A percentile compares a stretch with the other conserved stretches of the same genome.
Conservation (phyloP, 1,140 invertebrate species). For the Trachelipus rathkii region DNA sequence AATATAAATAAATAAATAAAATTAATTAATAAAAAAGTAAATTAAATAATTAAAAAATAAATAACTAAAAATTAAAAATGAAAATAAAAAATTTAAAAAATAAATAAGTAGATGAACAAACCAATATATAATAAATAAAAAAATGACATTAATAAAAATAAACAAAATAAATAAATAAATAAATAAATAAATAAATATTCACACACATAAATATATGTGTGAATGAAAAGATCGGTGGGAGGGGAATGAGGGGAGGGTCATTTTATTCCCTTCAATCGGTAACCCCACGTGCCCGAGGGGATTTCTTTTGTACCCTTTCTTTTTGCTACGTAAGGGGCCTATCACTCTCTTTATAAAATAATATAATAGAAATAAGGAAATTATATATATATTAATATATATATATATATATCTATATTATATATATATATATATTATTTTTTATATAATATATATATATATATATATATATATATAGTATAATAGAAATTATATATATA, state of each 20-base stretch:
- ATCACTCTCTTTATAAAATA: neutral
- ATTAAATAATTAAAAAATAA: no score
- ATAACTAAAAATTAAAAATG: no score
- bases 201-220: no score
- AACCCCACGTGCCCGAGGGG: neutral
- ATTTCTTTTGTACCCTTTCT: neutral
- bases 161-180: neutral
- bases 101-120: no score
- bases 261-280: neutral
- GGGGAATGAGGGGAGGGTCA: neutral
- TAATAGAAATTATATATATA: slow-evolving; percentile 15
- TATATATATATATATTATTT: neutral
- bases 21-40: no score
- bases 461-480: slow-evolving; percentile 15
- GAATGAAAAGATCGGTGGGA: neutral
- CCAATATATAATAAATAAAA: no score
- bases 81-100: no score
- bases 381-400: neutral
- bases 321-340: neutral
- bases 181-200: neutral
- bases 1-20: no score
- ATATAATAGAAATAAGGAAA: neutral
- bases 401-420: slow-evolving; percentile 9
- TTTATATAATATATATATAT: neutral
- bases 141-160: no score